Base-by-base conservation (phyloP, 2,888 invertebrate genomes). In the Mesorhabditis spiculigera region DNA sequence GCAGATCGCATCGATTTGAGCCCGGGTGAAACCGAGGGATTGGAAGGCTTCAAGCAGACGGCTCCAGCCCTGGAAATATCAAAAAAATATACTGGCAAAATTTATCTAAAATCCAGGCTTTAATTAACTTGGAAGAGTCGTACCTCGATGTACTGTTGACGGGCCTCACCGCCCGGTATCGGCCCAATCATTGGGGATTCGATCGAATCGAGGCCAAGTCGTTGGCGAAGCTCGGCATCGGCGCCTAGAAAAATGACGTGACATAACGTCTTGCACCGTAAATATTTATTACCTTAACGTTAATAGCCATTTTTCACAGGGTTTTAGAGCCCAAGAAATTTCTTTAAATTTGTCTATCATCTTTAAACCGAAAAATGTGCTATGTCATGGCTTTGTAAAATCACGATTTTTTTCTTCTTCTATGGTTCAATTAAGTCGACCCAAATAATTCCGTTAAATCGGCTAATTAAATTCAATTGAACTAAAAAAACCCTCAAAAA, bases 1-100 rank as follows among this genome's bases (percentile, higher is more conserved):
- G 91, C 93, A 94, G 67, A 96, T 90, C 0, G 92, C 91, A 85
- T 92, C 91, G 81, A 92, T 91, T 76, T 95, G 94, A 28, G 90
- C 89, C 63, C 92, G 91, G 1, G 91, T 90, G 43, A 95, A 90
- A 0, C 91, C 91, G 42, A 96, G 88, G 68, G 90, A 88, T 72
- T 91, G 90, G 83, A 96, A 90, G 8, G 94, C 91, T 65, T 91
- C 90, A 75, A 91, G 90, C 63, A 95, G 90, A 70, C 92, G 91
- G 63, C 91, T 89, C 87, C 95, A 95, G 72, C 93, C 92, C 74
- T 92, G 63, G 0, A 93, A 63, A 13, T 93, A 68, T 28, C 28
- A 28, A 28, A 28, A 28, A 91, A 89, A 82, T 91, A 91, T 68
- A 90, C 90, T 80, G 94, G 94, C 73, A 92, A 92, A 75, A 28